A percentile compares a stretch with the other conserved stretches of the same genome.
Conservation (phyloP, 2,888 invertebrate genomes). For the Eupeodes luniger region DNA sequence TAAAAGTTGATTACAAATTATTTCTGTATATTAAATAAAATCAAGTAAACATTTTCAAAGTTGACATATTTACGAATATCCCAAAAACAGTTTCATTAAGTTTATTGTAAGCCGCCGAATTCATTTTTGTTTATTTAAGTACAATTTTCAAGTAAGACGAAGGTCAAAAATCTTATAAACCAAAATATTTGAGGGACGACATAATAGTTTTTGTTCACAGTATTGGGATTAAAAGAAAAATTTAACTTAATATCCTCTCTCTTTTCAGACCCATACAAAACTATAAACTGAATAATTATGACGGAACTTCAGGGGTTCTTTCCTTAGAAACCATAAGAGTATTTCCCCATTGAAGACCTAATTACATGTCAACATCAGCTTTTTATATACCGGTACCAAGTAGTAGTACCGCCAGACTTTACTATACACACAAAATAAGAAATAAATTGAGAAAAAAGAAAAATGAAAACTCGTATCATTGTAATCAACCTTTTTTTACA, state of each 20-base stretch:
- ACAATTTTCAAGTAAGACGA: too few species aligned
- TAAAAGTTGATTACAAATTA: too few species aligned
- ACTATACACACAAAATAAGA: neutral
- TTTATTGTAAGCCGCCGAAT: too few species aligned
- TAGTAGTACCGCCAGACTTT: slow-evolving; percentile 34
- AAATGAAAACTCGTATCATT: slow-evolving; percentile 58
- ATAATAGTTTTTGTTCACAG: neutral
- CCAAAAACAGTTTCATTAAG: too few species aligned
- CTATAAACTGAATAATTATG: slow-evolving; percentile 19
- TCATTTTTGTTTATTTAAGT: too few species aligned
- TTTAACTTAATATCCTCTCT: neutral
- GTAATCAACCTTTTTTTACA: slow-evolving; percentile 74
- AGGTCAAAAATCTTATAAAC: too few species aligned
- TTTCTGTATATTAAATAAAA: too few species aligned
- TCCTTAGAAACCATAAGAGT: neutral
- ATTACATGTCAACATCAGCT: slow-evolving; percentile 74
- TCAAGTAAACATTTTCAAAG: too few species aligned
- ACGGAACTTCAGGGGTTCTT: slow-evolving; percentile 3
- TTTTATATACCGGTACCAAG: slow-evolving; percentile 10
- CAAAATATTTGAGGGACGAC: too few species aligned
- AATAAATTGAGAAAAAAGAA: slow-evolving; percentile 12
- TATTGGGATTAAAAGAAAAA: neutral
- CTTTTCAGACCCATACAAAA: neutral
- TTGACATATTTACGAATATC: too few species aligned
- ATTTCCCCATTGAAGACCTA: slow-evolving; percentile 51